Conservation (phyloP, 2,797 vertebrate genomes). For the Rhinichthys osculus region DNA sequence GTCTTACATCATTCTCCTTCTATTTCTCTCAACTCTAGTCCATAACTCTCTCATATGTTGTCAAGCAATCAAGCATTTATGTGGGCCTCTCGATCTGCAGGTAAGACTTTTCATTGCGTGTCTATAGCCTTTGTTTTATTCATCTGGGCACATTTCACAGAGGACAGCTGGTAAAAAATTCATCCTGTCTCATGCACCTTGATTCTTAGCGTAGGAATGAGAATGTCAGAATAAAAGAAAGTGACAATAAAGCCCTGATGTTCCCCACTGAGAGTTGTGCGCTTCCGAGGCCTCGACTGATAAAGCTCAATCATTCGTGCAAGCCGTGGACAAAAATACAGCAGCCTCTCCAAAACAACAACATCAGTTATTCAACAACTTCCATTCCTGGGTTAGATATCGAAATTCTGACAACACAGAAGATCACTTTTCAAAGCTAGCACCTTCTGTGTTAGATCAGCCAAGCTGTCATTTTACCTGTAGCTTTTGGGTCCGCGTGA, state of each 20-base stretch:
- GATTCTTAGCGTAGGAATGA: conserved; percentile 31
- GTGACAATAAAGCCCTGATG: conserved; percentile 41
- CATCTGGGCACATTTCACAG: conserved; percentile 52
- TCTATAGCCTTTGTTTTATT: conserved; percentile 51
- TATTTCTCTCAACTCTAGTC: neutral
- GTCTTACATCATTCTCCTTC: neutral
- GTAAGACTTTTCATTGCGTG: conserved; percentile 25
- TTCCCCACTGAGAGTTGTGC: neutral
- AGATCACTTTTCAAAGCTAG: conserved; percentile 45
- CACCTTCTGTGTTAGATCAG: conserved; percentile 36
- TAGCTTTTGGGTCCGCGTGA: conserved; percentile 8
- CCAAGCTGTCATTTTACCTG: conserved; percentile 19
- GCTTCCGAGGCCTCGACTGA: neutral
- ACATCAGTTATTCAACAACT: conserved; percentile 51
- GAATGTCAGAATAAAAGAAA: conserved; percentile 42
- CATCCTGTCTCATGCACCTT: conserved; percentile 29
- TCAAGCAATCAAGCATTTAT: conserved; percentile 20
- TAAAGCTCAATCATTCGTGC: conserved; percentile 32
- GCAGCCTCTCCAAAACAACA: conserved; percentile 27
- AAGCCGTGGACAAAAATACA: conserved; percentile 24
- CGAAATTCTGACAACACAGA: conserved; percentile 45
- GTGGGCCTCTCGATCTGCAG: conserved; percentile 13
- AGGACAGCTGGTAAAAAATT: conserved; percentile 55
- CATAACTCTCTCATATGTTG: neutral
- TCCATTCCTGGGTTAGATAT: conserved; percentile 33